phyloP scores from a whole-genome alignment of 2,113 vertebrate genomes.

The Lipotes vexillifer region DNA sequence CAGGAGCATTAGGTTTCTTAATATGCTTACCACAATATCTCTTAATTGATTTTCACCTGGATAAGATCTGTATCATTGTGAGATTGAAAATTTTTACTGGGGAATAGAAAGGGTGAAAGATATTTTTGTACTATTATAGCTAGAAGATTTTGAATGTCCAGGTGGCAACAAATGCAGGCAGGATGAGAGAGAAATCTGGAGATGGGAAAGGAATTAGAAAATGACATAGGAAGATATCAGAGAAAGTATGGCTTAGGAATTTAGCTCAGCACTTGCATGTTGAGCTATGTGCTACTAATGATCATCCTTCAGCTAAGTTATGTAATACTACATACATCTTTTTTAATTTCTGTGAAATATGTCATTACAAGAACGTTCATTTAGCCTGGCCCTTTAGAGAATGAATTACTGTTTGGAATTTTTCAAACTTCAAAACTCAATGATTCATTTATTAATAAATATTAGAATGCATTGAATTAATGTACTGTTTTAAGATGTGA shows the following conservation, averaged over 20 bases:
- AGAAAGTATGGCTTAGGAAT: background rate
- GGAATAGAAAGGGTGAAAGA: background rate
- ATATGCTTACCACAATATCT: background rate
- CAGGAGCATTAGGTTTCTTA: background rate
- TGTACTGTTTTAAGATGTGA: background rate
- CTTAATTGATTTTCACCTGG: background rate
- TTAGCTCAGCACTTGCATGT: background rate
- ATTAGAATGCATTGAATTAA: background rate
- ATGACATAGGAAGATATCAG: background rate
- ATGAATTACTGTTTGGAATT: constrained; percentile 31
- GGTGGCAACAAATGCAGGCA: background rate
- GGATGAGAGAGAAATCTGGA: background rate
- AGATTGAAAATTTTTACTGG: background rate
- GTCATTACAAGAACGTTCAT: background rate
- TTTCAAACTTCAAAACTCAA: background rate
- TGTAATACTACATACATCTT: background rate
- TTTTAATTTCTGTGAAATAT: background rate
- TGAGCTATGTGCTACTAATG: background rate
- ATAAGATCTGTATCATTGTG: background rate
- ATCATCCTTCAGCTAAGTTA: background rate
- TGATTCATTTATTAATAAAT: constrained; percentile 44
- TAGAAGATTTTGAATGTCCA: background rate
- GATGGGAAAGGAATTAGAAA: background rate
- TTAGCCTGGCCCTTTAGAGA: background rate
- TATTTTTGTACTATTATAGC: background rate